Evolutionary conservation across 2,113 vertebrate species (phyloP), one percentile per base, ranked within the genome.

Genomic region (Anser cygnoides): DNA sequence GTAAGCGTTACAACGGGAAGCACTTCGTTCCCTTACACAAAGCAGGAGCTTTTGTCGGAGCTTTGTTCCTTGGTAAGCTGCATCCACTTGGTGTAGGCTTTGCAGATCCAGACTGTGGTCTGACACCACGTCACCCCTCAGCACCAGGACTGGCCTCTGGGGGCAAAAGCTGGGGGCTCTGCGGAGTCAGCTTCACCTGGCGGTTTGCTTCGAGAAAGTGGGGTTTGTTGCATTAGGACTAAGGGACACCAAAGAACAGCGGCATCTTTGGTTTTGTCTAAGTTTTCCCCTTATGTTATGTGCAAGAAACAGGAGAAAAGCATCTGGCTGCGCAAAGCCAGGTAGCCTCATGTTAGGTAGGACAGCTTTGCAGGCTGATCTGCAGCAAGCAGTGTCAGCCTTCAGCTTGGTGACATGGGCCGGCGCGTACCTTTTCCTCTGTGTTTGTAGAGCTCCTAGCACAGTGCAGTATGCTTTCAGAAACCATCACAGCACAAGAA

Each of bases 401-500:
- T 43, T 50, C 7, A 49, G 33, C 49, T 57, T 1, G 0, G 39
- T 15, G n/a, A 9, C 1, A 1, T 22, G n/a, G 25, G 5, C 25
- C 46, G 17, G 11, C 35, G 29, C 20, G 3, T 1, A 0, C 75
- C 33, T 78, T 66, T 63, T 68, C 39, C 39, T 54, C 88, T 77
- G 17, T 55, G 41, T 74, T 70, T 4, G 1, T 0, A 76, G 58
- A 83, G 13, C 9, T 44, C 23, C 35, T 58, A 77, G 39, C 37
- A 80, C 17, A 25, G 4, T 3, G n/a, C 37, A 63, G 10, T 11
- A 23, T 3, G 20, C 13, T 77, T 62, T 54, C 78, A 52, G 58
- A 88, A 88, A 23, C 29, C 19, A 44, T n/a, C 39, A 39, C 41
- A 58, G 29, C 29, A 37, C 17, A 70, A 92, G 50, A 66, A 87